Conservation (phyloP, 2,888 invertebrate genomes). For the Dryocosmus kuriphilus region DNA sequence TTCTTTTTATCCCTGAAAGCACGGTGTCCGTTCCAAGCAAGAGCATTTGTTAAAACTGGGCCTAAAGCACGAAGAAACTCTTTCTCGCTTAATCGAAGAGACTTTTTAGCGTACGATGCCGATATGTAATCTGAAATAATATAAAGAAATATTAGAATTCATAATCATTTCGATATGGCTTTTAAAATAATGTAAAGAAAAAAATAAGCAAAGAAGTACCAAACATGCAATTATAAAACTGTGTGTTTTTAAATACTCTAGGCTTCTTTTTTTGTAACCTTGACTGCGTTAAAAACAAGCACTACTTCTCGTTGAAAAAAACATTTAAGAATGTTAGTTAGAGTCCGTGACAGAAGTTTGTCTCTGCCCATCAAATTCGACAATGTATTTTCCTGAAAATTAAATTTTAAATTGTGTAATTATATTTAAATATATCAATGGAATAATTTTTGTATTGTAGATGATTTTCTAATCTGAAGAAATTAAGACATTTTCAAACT, state of each 20-base stretch:
- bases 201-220: too few species aligned
- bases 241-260: not conserved
- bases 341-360: not conserved
- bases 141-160: too few species aligned
- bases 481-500: not conserved
- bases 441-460: not conserved
- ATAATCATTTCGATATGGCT: too few species aligned
- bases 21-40: too few species aligned
- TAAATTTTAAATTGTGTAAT: not conserved
- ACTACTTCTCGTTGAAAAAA: not conserved
- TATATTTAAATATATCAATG: not conserved
- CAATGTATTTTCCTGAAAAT: too few species aligned
- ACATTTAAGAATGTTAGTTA: constrained; percentile 6
- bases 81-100: too few species aligned
- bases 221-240: constrained; percentile 16
- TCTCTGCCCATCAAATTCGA: not conserved
- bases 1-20: too few species aligned
- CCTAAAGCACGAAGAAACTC: too few species aligned
- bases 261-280: constrained; percentile 5
- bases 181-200: not conserved
- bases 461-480: not conserved
- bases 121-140: too few species aligned
- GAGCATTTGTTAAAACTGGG: too few species aligned
- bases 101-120: too few species aligned
- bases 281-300: not conserved